A percentile compares a stretch with the other conserved stretches of the same genome.
Evolutionary conservation across 2,113 vertebrate species (phyloP).

Genomic region (Solea solea): DNA sequence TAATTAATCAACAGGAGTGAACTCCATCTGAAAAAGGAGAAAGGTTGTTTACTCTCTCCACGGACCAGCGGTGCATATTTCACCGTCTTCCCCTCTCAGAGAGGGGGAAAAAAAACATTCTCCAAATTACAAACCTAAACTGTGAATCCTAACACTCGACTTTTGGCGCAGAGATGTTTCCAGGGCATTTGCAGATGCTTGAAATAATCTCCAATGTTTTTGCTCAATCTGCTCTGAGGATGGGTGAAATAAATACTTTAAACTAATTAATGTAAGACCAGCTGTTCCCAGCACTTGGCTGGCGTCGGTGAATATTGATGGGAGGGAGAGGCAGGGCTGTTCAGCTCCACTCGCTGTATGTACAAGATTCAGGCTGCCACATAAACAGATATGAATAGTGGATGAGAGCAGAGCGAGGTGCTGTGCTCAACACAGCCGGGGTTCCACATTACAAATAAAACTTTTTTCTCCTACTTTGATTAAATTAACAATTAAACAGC

Average conservation of each 20-base stretch:
- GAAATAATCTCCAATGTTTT: conserved; percentile 99
- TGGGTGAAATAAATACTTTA: conserved; percentile 99
- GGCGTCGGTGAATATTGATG: conserved; percentile 99
- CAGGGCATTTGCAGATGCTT: conserved; percentile 99
- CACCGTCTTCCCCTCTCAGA: conserved; percentile 66
- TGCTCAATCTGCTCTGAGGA: conserved; percentile 99
- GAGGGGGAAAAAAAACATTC: conserved; percentile 40
- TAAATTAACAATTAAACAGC: conserved; percentile 58
- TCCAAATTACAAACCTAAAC: conserved; percentile 84
- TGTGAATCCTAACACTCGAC: conserved; percentile 91
- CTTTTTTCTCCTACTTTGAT: conserved; percentile 26
- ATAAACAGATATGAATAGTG: conserved; percentile 95
- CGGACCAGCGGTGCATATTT: conserved; percentile 78
- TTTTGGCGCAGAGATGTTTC: conserved; percentile 96
- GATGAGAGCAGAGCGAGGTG: conserved; percentile 87
- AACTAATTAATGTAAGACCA: conserved; percentile 99
- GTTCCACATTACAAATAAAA: conserved; percentile 67
- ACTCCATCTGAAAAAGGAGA: conserved; percentile 78
- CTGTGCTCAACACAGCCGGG: conserved; percentile 57
- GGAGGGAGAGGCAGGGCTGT: conserved; percentile 67
- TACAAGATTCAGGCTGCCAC: conserved; percentile 96
- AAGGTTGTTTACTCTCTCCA: conserved; percentile 80
- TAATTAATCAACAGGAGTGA: conserved; percentile 84
- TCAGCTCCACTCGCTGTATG: conserved; percentile 93
- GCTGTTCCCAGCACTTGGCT: conserved; percentile 99